phyloP scores from a whole-genome alignment of 1,140 invertebrate species.

The Diuraphis noxia region DNA sequence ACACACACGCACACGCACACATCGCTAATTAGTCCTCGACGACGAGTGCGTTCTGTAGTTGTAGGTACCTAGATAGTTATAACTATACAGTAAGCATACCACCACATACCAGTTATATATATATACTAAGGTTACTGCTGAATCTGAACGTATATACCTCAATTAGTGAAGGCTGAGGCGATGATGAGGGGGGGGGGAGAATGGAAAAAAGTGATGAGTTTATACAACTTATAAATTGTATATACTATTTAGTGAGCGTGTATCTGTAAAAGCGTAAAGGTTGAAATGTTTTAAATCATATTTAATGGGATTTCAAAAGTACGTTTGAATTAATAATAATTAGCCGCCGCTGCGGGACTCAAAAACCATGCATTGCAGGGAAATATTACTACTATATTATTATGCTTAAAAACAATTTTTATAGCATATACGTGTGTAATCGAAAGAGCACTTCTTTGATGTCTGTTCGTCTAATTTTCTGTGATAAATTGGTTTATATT shows the following conservation, averaged over 20 bases:
- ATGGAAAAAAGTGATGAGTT: neutral
- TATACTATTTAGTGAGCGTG: neutral
- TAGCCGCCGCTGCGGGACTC: neutral
- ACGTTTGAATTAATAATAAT: neutral
- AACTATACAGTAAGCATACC: neutral
- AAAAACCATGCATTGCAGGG: too few species aligned
- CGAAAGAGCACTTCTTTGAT: neutral
- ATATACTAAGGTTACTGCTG: neutral
- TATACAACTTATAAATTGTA: neutral
- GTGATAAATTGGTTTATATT: neutral
- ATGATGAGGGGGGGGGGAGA: neutral
- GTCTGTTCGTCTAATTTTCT: neutral
- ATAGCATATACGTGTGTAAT: neutral
- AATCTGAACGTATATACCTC: neutral
- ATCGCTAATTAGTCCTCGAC: neutral
- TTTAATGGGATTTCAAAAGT: neutral
- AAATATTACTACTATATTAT: neutral
- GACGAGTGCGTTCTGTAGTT: slow-evolving; percentile 5
- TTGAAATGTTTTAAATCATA: neutral
- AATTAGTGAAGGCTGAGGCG: neutral
- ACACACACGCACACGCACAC: neutral
- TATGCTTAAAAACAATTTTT: neutral
- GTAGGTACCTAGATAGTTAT: neutral
- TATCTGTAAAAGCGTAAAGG: neutral
- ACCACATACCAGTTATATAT: neutral